Percentiles rank a stretch among this genome's conserved stretches.
Evolutionary conservation across 2,113 vertebrate genomes (phyloP).

Genomic region (Bufo bufo): DNA sequence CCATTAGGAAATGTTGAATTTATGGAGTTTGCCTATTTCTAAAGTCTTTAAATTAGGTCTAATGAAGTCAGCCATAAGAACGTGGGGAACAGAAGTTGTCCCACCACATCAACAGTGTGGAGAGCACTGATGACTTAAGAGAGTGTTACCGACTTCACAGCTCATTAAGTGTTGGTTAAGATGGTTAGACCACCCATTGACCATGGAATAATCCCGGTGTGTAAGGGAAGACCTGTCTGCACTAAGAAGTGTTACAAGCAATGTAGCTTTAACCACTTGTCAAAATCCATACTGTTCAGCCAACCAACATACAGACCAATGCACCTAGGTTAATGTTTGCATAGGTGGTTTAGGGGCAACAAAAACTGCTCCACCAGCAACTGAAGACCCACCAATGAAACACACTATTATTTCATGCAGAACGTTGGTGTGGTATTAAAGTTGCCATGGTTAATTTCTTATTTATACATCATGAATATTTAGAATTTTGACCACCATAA

Average conservation of each 20-base stretch:
- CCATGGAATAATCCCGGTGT: constrained; percentile 7
- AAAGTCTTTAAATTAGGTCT: constrained; percentile 22
- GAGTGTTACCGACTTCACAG: constrained; percentile 35
- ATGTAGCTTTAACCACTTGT: constrained; percentile 14
- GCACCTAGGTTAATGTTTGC: background rate
- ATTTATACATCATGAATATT: too few species aligned
- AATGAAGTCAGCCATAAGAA: constrained; percentile 22
- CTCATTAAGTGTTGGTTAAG: background rate
- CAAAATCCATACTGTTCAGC: background rate
- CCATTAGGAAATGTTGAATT: constrained; percentile 38
- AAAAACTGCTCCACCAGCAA: background rate
- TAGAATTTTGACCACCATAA: background rate
- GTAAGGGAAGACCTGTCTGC: constrained; percentile 24
- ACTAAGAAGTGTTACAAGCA: constrained; percentile 18
- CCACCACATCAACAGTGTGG: background rate
- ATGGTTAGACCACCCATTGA: constrained; percentile 24
- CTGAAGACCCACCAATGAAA: background rate
- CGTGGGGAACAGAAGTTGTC: constrained; percentile 3
- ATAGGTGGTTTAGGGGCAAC: background rate
- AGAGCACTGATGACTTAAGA: constrained; percentile 38
- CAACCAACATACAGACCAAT: background rate
- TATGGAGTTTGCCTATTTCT: constrained; percentile 32
- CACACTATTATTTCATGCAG: background rate
- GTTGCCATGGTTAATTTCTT: background rate
- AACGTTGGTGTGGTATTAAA: background rate